Base-by-base conservation (phyloP, 2,113 vertebrate species). In the Naja naja region DNA sequence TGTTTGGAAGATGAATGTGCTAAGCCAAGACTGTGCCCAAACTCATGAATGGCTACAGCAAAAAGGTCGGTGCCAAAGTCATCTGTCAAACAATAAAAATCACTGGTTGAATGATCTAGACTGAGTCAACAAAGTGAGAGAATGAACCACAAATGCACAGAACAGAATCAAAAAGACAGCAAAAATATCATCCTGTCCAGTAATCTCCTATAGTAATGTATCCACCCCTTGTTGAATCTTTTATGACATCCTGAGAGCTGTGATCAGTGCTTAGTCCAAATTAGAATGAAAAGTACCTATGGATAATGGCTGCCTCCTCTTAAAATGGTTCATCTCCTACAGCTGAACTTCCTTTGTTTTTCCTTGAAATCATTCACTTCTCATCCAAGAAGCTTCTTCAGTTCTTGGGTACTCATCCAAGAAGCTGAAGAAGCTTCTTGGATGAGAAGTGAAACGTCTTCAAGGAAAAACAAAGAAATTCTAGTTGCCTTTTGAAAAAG, bases 1-100 rank as follows among this genome's bases (percentile, higher is more conserved):
- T 96, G 95, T 0, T 96, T 95, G 25, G 97, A 96, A 1, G 98
- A 97, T 14, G 98, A 98, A 95, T 98, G 98, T 20, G 96, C 64
- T 8, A 98, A 96, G 58, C 98, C 98, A 11, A 98, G 96, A 12
- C 97, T 97, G 18, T 98, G 98, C 14, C 98, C 98, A 34, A 98
- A 97, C 94, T 98, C 98, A 25, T 98, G 98, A 45, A 98, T 95
- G 25, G 98, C 94, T 85, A 98, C 98, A 0, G 98, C 97, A 91
- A 98, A 98, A 23, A 98, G 96, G 88, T 98, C 98, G 0, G 97
- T 98, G 0, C 98, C 98, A 45, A 97, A 96, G n/a, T 96, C 96
- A 16, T 95, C 98, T 98, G 91, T 23, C 39, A 54, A 58, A 27
- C 30, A 85, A 27, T 14, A 4, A 89, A 14, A 92, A 92, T 54